Base-by-base conservation (phyloP, 2,797 vertebrate species). In the Rhinella marina region DNA sequence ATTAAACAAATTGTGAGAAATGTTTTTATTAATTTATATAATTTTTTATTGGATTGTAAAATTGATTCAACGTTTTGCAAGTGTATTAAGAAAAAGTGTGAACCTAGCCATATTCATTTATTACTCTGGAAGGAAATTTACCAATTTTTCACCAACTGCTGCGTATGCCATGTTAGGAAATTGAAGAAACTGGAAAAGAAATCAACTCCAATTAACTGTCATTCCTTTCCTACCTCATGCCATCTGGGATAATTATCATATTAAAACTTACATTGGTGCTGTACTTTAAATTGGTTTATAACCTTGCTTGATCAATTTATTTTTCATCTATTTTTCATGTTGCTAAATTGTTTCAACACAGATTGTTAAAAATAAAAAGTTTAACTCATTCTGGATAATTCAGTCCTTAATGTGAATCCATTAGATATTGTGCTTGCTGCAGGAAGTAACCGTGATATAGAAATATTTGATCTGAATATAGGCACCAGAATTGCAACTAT, bases 391-490 rank as follows among this genome's bases (percentile, higher is more conserved):
- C 16, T 59, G 1, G 11, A 41, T 17, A 56, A 8, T 66, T 0
- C 80, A 56, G 7, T 56, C 70, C 80, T 73, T 78, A 82, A 83
- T 16, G 32, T 79, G 59, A 70, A 27, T 81, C 17, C 13, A 82
- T 50, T 19, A 72, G 68, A 72, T 72, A 72, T 32, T 1, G 93
- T 97, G 17, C 92, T 99, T 84, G 89, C 93, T 52, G 95, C 96
- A 86, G 95, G 96, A 75, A 94, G 95, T n/a, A 95, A 97, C 92
- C 92, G 94, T 84, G 92, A 96, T 0, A 66, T 98, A 90, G 96
- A 97, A 90, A 92, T 97, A 25, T 97, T 98, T 90, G 97, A 99
- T 91, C 95, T 98, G 93, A 98, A 97, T 81, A 93, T 88, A 21
- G 95, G 94, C 72, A 73, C 90, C 64, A 95, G 96, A 23, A 91